phyloP scores from a whole-genome alignment of 2,113 vertebrate species.

The Rattus rattus region DNA sequence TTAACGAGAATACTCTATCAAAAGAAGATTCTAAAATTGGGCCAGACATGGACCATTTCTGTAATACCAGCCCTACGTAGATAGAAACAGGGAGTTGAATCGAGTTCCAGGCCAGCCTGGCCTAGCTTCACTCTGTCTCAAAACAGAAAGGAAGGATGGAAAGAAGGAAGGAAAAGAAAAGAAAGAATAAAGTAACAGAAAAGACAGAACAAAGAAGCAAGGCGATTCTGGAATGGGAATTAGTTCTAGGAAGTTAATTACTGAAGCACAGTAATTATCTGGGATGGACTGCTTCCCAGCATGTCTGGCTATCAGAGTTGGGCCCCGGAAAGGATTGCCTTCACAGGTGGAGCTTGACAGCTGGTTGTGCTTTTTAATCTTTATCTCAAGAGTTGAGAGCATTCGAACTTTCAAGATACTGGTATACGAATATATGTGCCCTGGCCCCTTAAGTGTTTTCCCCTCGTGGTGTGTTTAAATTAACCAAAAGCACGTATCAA shows the following conservation, averaged over 20 bases:
- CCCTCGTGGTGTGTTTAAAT: not conserved
- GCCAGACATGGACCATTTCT: too few species aligned
- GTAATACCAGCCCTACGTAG: not conserved
- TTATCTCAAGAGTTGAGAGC: not conserved
- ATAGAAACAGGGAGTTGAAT: too few species aligned
- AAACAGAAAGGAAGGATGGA: not conserved
- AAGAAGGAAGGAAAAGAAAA: not conserved
- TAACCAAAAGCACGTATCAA: not conserved
- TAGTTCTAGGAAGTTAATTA: constrained; percentile 15
- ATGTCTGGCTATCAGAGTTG: not conserved
- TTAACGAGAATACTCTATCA: constrained; percentile 47
- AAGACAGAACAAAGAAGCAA: not conserved
- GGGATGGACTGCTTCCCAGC: not conserved
- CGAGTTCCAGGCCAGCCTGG: not conserved
- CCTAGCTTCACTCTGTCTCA: too few species aligned
- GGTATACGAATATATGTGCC: not conserved
- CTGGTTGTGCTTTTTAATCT: not conserved
- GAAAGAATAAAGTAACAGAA: not conserved
- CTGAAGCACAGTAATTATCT: constrained; percentile 21
- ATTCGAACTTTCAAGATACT: constrained; percentile 5
- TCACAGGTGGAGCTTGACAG: not conserved
- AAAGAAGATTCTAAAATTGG: constrained; percentile 22
- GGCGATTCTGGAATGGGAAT: not conserved
- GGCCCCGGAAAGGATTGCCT: not conserved
- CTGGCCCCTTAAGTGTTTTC: not conserved